A percentile compares a stretch with the other conserved stretches of the same genome.
Evolutionary conservation across 2,113 vertebrate genomes (phyloP).

Genomic region (Bettongia penicillata): DNA sequence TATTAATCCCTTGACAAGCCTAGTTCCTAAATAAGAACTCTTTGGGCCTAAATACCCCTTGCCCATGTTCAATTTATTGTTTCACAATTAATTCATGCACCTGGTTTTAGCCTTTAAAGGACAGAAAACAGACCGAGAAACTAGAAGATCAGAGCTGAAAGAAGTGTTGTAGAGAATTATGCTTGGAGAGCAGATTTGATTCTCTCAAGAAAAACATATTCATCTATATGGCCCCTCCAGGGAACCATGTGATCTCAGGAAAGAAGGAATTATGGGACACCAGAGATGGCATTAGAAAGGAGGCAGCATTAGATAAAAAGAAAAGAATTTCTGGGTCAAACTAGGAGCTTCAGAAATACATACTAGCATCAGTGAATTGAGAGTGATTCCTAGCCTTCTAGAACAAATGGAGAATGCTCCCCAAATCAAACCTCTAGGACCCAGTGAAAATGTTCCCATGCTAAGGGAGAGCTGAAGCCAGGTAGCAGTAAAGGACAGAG

Average conservation of each 20-base stretch:
- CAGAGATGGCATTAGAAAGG: background rate
- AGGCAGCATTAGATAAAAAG: background rate
- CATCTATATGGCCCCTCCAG: background rate
- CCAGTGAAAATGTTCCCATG: no score
- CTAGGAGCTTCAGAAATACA: background rate
- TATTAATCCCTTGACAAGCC: background rate
- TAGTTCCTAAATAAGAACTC: background rate
- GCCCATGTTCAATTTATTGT: background rate
- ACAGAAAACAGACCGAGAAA: background rate
- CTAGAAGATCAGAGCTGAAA: background rate
- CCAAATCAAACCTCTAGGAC: no score
- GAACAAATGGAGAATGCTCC: no score
- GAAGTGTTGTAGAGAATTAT: background rate
- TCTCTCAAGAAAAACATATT: background rate
- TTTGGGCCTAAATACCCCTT: background rate
- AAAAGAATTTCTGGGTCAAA: background rate
- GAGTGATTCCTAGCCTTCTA: background rate
- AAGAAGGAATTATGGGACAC: background rate
- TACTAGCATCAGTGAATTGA: background rate
- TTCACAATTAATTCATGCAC: background rate
- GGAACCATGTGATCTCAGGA: background rate
- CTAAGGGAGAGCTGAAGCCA: no score
- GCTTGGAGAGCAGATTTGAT: background rate
- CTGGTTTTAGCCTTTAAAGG: background rate
- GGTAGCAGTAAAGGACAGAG: no score